Base-by-base conservation (phyloP, 2,888 invertebrate genomes). In the Malthinus flaveolus region DNA sequence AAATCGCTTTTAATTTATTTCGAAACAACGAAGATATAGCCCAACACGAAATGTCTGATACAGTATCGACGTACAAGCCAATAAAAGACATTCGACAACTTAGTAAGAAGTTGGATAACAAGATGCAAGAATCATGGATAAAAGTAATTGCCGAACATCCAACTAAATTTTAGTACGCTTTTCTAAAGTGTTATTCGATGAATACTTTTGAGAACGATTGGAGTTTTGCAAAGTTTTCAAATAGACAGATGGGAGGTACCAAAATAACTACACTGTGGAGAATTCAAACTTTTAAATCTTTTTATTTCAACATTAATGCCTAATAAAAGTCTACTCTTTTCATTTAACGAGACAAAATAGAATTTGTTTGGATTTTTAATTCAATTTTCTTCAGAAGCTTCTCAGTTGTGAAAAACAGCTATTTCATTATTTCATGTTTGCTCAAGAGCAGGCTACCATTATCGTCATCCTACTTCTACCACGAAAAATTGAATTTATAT, bases 261-360 rank as follows among this genome's bases (percentile, higher is more conserved):
- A 15, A 42, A 42, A 42, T 42, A 54, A 56, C 56, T 39, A 45
- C 51, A 51, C 56, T 51, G 50, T 51, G 46, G 56, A 51, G 56
- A 56, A 56, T 56, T 51, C 37, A 34, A 52, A 52, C 44, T 58
- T 58, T 52, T 23, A 48, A 52, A 49, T 58, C 49, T 23, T 44
- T 23, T 23, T 23, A 23, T 23, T 23, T 23, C 5, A 23, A 23
- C 23, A 23, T 23, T 23, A 23, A 23, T 23, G 23, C 23, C 23
- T 23, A 23, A 23, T 23, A 23, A 23, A 23, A 23, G 23, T 23
- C 23, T 2, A 23, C 23, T 23, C n/a, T n/a, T n/a, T 23, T 23
- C 5, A 23, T 23, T 23, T 23, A 23, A 23, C 23, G 5, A 23
- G 23, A 23, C 23, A 23, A 23, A 23, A 23, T 5, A 23, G 23